These are phyloP conservation scores for Drosophila hydei DNA, from an alignment of 1,140 invertebrate genomes.

Conservation along the genomic window DNA sequence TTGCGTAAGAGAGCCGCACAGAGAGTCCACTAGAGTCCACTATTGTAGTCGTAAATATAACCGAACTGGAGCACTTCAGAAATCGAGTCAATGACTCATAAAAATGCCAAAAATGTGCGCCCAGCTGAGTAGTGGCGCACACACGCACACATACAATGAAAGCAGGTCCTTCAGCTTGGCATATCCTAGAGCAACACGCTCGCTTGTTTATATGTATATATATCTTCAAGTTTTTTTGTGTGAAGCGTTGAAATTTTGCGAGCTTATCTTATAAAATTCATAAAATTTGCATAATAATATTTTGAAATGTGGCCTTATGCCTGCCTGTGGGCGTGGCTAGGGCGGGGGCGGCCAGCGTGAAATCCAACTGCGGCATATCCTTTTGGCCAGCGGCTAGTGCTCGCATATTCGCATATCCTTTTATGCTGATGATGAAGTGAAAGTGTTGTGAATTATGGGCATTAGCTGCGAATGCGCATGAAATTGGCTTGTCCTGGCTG, in stretches of 20 bases:
- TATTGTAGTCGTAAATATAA: slow-evolving; percentile 52
- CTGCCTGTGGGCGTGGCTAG: background rate
- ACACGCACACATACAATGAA: slow-evolving; percentile 5
- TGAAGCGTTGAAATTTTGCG: slow-evolving; percentile 68
- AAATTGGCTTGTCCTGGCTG: slow-evolving; percentile 30
- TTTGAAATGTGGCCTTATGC: slow-evolving; percentile 61
- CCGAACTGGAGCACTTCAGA: slow-evolving; percentile 55
- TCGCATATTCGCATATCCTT: slow-evolving; percentile 41
- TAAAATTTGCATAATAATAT: slow-evolving; percentile 82
- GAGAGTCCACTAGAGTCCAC: slow-evolving; percentile 44
- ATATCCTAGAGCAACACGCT: slow-evolving; percentile 29
- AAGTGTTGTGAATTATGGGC: slow-evolving; percentile 78
- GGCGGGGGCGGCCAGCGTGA: background rate
- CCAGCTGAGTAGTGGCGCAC: slow-evolving; percentile 47
- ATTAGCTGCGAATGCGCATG: slow-evolving; percentile 43
- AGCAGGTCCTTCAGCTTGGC: slow-evolving; percentile 18
- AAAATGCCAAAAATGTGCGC: slow-evolving; percentile 81
- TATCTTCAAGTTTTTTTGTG: background rate
- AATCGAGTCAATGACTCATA: slow-evolving; percentile 80
- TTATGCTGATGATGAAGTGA: slow-evolving; percentile 68
- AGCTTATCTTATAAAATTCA: slow-evolving; percentile 79
- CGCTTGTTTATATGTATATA: slow-evolving; percentile 54
- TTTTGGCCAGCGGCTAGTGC: slow-evolving; percentile 34
- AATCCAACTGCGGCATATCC: slow-evolving; percentile 63
- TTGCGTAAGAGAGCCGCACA: slow-evolving; percentile 54